Percentiles rank a stretch among this genome's conserved stretches.
Conservation (phyloP, 2,888 invertebrate species). For the Tenthredo scrophulariae region DNA sequence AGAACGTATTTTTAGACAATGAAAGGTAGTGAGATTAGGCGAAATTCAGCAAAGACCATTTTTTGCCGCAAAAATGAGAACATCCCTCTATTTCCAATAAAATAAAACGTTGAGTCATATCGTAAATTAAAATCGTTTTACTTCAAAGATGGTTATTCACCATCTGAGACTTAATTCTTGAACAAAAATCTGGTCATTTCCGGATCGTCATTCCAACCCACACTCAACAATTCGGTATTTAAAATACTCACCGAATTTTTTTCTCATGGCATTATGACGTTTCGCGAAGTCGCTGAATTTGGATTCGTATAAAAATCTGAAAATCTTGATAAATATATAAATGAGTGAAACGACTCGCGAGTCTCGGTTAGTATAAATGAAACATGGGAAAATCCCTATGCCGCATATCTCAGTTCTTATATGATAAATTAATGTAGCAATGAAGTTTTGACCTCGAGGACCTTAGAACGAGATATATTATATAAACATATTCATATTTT, state of each 20-base stretch:
- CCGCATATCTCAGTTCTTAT: not conserved
- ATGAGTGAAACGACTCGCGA: not conserved
- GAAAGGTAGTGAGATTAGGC: not conserved
- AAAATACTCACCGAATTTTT: not conserved
- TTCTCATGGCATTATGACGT: not conserved
- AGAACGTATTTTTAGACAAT: not conserved
- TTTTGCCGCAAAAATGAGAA: not conserved
- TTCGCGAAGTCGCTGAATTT: not conserved
- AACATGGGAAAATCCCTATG: not conserved
- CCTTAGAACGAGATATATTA: not conserved
- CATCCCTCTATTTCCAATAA: not conserved
- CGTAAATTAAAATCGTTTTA: no score
- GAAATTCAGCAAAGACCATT: not conserved
- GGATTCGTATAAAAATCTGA: not conserved
- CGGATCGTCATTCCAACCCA: not conserved
- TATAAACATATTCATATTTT: not conserved
- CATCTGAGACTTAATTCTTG: not conserved
- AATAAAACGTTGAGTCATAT: no score
- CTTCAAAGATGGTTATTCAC: not conserved
- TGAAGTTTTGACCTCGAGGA: not conserved
- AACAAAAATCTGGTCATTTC: not conserved
- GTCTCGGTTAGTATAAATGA: not conserved
- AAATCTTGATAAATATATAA: not conserved
- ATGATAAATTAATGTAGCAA: not conserved
- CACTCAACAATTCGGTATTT: constrained; percentile 3